Percentiles rank a stretch among this genome's conserved stretches.
Evolutionary conservation across 2,113 vertebrate genomes (phyloP).

Genomic region (Pedionomus torquatus): DNA sequence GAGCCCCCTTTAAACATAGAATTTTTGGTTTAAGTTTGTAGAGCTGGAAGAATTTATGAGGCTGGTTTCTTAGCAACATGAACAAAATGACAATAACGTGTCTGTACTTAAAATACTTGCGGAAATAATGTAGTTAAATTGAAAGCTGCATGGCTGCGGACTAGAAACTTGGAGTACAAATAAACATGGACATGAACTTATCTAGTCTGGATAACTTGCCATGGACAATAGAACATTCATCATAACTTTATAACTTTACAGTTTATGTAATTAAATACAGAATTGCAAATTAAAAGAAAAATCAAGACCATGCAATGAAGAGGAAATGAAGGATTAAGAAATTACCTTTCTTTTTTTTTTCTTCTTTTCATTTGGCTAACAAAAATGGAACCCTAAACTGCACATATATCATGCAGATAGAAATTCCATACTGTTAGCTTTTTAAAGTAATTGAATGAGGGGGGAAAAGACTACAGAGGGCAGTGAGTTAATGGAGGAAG

Average conservation of each 20-base stretch:
- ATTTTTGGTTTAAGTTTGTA: background rate
- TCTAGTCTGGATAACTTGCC: background rate
- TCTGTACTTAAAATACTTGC: background rate
- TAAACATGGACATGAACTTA: background rate
- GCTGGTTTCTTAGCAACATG: background rate
- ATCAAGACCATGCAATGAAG: background rate
- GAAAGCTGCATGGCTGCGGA: background rate
- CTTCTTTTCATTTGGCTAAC: background rate
- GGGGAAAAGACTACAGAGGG: too few relatives aligned
- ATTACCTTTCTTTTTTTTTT: background rate
- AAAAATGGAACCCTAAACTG: background rate
- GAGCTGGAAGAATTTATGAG: background rate
- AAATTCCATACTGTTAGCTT: too few relatives aligned
- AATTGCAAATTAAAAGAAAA: background rate
- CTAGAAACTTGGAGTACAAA: background rate
- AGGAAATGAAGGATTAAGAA: background rate
- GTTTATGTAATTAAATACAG: background rate
- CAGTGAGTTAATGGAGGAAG: background rate
- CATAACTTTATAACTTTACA: background rate
- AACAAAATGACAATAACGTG: background rate
- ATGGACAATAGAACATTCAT: background rate
- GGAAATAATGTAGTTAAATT: background rate
- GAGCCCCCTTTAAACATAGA: background rate
- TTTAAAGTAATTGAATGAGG: background rate
- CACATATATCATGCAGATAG: background rate